Conservation (phyloP, 2,888 invertebrate species). For the Odontocolon sp. region DNA sequence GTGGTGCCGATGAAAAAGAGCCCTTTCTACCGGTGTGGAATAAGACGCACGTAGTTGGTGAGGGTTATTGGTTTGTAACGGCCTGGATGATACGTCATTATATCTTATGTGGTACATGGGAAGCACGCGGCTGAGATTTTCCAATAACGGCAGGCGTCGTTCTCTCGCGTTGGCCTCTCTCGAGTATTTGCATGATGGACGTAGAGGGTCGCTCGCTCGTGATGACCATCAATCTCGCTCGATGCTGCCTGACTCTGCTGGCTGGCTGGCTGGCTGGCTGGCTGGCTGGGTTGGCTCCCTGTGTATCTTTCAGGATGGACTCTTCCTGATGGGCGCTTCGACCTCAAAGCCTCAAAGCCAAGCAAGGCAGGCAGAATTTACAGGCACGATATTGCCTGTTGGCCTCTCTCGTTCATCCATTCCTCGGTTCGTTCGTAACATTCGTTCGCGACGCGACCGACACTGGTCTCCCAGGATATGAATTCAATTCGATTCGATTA, state of each 20-base stretch:
- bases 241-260: not conserved
- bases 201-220: conserved; percentile 31
- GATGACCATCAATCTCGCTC: conserved; percentile 42
- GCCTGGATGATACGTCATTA: conserved; percentile 62
- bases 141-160: conserved; percentile 46
- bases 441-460: too few species aligned
- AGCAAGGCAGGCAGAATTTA: conserved; percentile 20
- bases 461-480: too few species aligned
- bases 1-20: not conserved
- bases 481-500: too few species aligned
- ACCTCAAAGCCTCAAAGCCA: conserved; percentile 24
- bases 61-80: conserved; percentile 63
- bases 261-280: too few species aligned
- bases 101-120: conserved; percentile 66
- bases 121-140: conserved; percentile 55
- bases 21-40: conserved; percentile 21
- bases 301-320: conserved; percentile 8
- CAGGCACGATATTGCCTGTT: conserved; percentile 24
- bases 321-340: conserved; percentile 33
- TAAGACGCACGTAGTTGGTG: conserved; percentile 50
- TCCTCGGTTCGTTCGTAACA: too few species aligned
- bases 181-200: conserved; percentile 40
- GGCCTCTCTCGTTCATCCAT: not conserved
- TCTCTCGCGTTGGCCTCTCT: conserved; percentile 2
- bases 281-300: not conserved